Percentiles rank a stretch among this genome's conserved stretches.
Evolutionary conservation across 2,888 invertebrate species (phyloP).

Genomic region (Amphimallon solstitiale): DNA sequence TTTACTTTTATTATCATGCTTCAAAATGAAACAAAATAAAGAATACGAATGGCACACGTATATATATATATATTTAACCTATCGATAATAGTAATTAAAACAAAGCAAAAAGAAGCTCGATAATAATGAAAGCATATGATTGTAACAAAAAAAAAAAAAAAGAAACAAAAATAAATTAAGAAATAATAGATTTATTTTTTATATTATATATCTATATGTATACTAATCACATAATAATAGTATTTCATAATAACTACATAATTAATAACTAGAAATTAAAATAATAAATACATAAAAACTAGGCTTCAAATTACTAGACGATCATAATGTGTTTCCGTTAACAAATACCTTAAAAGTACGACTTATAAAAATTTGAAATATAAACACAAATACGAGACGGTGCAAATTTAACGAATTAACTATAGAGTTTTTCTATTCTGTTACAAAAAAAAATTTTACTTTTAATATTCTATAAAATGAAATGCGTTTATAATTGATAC

Average conservation of each 20-base stretch:
- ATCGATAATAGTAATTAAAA: not conserved
- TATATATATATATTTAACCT: too few relatives aligned
- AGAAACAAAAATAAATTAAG: conserved; percentile 29
- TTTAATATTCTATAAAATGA: too few relatives aligned
- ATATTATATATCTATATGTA: conserved; percentile 39
- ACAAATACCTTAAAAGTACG: conserved; percentile 46
- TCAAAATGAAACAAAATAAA: too few relatives aligned
- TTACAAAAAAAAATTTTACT: too few relatives aligned
- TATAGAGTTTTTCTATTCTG: too few relatives aligned
- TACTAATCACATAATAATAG: conserved; percentile 22
- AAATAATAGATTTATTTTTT: conserved; percentile 12
- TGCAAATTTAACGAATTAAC: too few relatives aligned
- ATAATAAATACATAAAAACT: conserved; percentile 23
- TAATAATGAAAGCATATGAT: not conserved
- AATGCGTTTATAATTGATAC: too few relatives aligned
- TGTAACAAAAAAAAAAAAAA: conserved; percentile 6
- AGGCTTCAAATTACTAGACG: not conserved
- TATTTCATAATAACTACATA: conserved; percentile 21
- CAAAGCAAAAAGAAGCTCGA: not conserved
- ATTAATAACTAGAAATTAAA: conserved; percentile 30
- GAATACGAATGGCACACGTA: too few relatives aligned
- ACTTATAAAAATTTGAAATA: conserved; percentile 22
- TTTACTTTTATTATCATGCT: not conserved
- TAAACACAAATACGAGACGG: conserved; percentile 9
- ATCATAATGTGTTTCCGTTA: conserved; percentile 30